Evolutionary conservation across 1,140 invertebrate genomes (phyloP), one percentile per base, ranked within the genome.

Genomic region (Thaumetopoea pityocampa): DNA sequence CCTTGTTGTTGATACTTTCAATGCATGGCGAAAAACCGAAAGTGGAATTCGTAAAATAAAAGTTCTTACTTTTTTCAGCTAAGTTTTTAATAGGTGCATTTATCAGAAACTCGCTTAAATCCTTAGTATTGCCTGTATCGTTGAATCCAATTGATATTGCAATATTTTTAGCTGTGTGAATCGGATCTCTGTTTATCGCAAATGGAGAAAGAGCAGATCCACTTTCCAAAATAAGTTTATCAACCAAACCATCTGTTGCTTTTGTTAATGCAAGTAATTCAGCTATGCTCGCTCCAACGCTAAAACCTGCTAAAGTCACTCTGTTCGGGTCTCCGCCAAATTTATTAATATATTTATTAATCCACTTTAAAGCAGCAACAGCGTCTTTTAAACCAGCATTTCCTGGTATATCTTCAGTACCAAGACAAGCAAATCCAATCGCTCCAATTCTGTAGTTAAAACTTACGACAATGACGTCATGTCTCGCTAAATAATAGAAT

Each of bases 301-400:
- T 89, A 42, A 89, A 88, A 4, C 91, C 91, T 11, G 74, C 71
- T 1, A 90, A 70, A 3, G 90, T 92, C 0, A 93, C 86, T 35
- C 71, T 74, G 5, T 86, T 77, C 0, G 89, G 86, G 79, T 93
- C 89, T 6, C 91, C 91, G 11, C 90, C 90, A 66, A 92, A 92
- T 2, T 73, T 68, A 2, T 42, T 69, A 5, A 92, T 89, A 41
- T 92, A 89, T 8, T 86, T 78, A 29, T 88, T 78, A 1, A 93
- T 85, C 90, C 87, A 80, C 28, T 54, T 64, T n/a, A 84, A 61
- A 10, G 73, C 77, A 12, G 74, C 72, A 2, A 81, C 43, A 76
- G 90, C 88, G 62, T 92, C 91, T 63, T 89, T 88, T 19, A 92
- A 41, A 2, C 86, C 90, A 42, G 87, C 85, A 56, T 92, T 91